A percentile compares a stretch with the other conserved stretches of the same genome.
Conservation (phyloP, 2,797 vertebrate species). For the Saxicola maurus region DNA sequence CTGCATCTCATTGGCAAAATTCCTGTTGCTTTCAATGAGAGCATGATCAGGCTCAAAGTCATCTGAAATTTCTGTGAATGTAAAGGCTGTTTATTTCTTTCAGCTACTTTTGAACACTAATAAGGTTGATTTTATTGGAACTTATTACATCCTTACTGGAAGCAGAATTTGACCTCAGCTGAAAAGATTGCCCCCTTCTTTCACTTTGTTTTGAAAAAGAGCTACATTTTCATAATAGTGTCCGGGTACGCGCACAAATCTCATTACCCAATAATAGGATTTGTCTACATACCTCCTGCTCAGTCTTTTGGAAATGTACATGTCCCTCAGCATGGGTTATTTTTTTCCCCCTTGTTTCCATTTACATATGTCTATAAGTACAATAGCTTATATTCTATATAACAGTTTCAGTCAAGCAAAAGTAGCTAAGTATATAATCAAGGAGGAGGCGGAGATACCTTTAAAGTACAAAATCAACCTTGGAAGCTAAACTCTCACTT, state of each 20-base stretch:
- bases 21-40: neutral
- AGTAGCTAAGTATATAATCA: conserved; percentile 1
- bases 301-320: conserved; percentile 57
- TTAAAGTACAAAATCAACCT: conserved; percentile 1
- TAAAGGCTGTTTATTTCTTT: conserved; percentile 45
- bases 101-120: conserved; percentile 35
- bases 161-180: conserved; percentile 59
- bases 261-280: conserved; percentile 73
- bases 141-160: conserved; percentile 58
- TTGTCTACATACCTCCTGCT: conserved; percentile 70
- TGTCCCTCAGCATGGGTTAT: conserved; percentile 58
- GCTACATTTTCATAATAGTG: conserved; percentile 65
- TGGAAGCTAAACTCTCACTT: conserved; percentile 5
- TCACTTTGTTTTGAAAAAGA: conserved; percentile 55
- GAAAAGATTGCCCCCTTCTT: conserved; percentile 40
- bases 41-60: neutral
- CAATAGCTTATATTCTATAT: conserved; percentile 47
- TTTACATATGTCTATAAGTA: conserved; percentile 56
- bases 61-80: conserved; percentile 26
- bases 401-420: conserved; percentile 48
- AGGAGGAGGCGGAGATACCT: neutral
- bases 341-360: conserved; percentile 40
- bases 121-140: conserved; percentile 60
- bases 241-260: conserved; percentile 63
- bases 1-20: neutral